Base-by-base conservation (phyloP, 1,140 invertebrate genomes). In the Ips typographus region DNA sequence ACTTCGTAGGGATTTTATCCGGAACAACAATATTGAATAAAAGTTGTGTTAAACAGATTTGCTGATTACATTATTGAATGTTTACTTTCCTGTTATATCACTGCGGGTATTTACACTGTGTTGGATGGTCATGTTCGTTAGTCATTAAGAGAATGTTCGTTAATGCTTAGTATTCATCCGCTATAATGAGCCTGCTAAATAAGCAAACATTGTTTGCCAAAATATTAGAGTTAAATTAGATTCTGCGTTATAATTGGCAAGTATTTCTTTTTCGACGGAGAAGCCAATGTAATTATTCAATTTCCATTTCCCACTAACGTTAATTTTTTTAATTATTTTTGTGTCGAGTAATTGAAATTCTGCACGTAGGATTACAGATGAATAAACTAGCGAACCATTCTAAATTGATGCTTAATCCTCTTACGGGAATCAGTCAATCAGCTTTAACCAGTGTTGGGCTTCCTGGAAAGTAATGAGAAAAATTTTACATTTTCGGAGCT, bases 351-450 rank as follows among this genome's bases (percentile, higher is more conserved):
- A 70, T 65, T 65, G 62, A 55, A 70, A 65, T 70, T 70, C 55
- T 60, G 68, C 62, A 65, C 55, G 68, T 58, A 40, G 56, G 60
- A 70, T 70, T 56, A 63, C 62, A 65, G 68, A 70, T 65, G 65
- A 70, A 70, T 70, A 70, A 65, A 65, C 61, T 44, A 70, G 63
- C 62, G 59, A 61, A 65, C 60, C 61, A 65, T 70, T 70, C 61
- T 65, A 70, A 70, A 70, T 70, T 65, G 68, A 65, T 41, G 61
- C 47, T 65, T 70, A 70, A 70, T 70, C 68, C 61, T 64, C 68
- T 70, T 70, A 70, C 61, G 41, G 47, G 68, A 70, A 56, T 65
- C 60, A 65, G 61, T 70, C 68, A 65, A 62, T 70, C 68, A 64
- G 63, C 68, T 70, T 62, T 51, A 70, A 65, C 68, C 58, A 39